Base-by-base conservation (phyloP, 2,888 invertebrate genomes). In the Orgyia antiqua region DNA sequence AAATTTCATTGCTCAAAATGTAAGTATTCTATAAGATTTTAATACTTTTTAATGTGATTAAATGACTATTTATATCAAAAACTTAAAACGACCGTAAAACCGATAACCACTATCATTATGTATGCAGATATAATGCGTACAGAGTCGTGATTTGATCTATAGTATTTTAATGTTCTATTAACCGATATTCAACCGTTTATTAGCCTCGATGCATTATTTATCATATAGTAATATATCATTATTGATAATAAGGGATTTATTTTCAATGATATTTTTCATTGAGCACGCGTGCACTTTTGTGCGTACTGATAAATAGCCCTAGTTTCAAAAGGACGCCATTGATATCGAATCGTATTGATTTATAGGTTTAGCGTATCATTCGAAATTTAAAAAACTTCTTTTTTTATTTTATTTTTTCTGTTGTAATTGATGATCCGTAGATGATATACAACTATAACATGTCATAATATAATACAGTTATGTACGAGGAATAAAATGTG, bases 121-220 rank as follows among this genome's bases (percentile, higher is more conserved):
- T 66, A 76, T 76, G 73, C 71, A 74, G 67, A 72, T 72, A 56
- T 50, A 68, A 73, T 66, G 50, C 53, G 55, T 52, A 60, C 56
- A 45, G 39, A 46, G 58, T 61, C 59, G 51, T 48, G 51, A 57
- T 59, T 60, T 71, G 68, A 75, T 70, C 51, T 66, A 80, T 66
- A 52, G 51, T 55, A 58, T 55, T 77, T 74, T 76, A 70, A 77
- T 79, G 71, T 76, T 76, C 68, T 69, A 71, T 71, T 71, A 74
- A 70, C 58, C 65, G 59, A 68, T 68, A 71, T 66, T 65, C 48
- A 36, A 32, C 30, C 39, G 27, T 42, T 39, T 53, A 56, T 50
- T 53, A 49, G 38, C 37, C 41, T 45, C 46, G 36, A 42, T 49
- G 39, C 45, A 43, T 49, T 54, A 55, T 55, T 47, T 54, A 57